Evolutionary conservation across 2,113 vertebrate species (phyloP).

Genomic region (Cyprinus carpio): DNA sequence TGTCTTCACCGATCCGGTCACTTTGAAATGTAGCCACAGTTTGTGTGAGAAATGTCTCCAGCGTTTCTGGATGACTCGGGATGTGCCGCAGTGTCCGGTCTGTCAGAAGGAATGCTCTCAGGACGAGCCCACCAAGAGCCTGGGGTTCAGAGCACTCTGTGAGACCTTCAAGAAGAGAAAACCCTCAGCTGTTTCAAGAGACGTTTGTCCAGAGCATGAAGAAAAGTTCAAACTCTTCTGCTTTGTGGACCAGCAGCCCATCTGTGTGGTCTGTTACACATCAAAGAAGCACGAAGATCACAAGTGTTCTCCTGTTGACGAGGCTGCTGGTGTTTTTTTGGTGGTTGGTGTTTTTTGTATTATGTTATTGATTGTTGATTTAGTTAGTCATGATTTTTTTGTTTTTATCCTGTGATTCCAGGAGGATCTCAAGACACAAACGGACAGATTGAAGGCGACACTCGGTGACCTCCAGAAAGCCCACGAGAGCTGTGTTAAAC

Average conservation of each 20-base stretch:
- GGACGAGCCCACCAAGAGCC: slow-evolving; percentile 35
- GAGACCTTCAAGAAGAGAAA: slow-evolving; percentile 32
- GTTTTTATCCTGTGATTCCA: no score
- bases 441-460: no score
- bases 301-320: slow-evolving; percentile 38
- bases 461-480: no score
- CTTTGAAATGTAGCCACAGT: slow-evolving; percentile 43
- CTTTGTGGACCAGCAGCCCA: slow-evolving; percentile 47
- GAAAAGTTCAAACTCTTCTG: slow-evolving; percentile 53
- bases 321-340: slow-evolving; percentile 41
- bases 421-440: no score
- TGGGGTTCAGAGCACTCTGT: slow-evolving; percentile 46
- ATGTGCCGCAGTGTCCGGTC: slow-evolving; percentile 22
- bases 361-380: no score
- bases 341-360: no score
- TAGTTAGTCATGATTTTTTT: no score
- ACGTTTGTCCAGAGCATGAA: slow-evolving; percentile 32
- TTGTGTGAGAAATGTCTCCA: slow-evolving; percentile 34
- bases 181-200: not conserved
- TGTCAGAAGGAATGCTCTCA: slow-evolving; percentile 24
- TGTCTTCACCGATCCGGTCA: not conserved
- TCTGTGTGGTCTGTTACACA: slow-evolving; percentile 52
- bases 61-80: slow-evolving; percentile 40
- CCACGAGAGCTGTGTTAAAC: no score
- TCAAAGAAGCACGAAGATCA: slow-evolving; percentile 49